A percentile compares a stretch with the other conserved stretches of the same genome.
Conservation (phyloP, 2,888 invertebrate genomes). For the Gortyna flavago region DNA sequence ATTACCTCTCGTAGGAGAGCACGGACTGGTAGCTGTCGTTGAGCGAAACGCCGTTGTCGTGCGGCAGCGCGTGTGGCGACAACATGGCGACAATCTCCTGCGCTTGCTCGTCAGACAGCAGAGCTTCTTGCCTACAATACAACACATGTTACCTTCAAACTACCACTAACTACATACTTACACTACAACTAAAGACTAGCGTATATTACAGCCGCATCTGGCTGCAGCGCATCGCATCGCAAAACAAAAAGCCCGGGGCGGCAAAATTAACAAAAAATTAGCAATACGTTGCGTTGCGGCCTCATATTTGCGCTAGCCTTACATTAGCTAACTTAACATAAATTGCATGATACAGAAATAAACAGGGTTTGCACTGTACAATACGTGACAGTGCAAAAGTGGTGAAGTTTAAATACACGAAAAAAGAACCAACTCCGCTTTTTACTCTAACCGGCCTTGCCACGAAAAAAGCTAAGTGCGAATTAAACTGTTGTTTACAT, state of each 20-base stretch:
- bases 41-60: constrained; percentile 89
- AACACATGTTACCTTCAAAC: constrained; percentile 16
- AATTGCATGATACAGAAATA: constrained; percentile 4
- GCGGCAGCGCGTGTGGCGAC: constrained; percentile 90
- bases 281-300: neutral
- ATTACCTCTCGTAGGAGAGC: constrained; percentile 89
- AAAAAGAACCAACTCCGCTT: constrained; percentile 16
- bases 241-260: no score
- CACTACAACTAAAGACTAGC: neutral
- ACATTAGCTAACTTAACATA: constrained; percentile 3
- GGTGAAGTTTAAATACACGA: constrained; percentile 6
- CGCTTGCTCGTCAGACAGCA: constrained; percentile 96
- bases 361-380: constrained; percentile 18
- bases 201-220: neutral
- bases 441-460: constrained; percentile 10
- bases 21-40: constrained; percentile 90
- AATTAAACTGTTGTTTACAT: constrained; percentile 25
- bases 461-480: constrained; percentile 37
- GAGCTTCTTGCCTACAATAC: constrained; percentile 92
- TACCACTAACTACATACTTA: constrained; percentile 3
- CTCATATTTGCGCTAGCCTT: constrained; percentile 5
- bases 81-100: constrained; percentile 96
- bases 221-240: neutral
- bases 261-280: neutral
- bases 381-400: constrained; percentile 31